Evolutionary conservation across 2,797 vertebrate species (phyloP), one percentile per base, ranked within the genome.

Genomic region (Geotrypetes seraphini): DNA sequence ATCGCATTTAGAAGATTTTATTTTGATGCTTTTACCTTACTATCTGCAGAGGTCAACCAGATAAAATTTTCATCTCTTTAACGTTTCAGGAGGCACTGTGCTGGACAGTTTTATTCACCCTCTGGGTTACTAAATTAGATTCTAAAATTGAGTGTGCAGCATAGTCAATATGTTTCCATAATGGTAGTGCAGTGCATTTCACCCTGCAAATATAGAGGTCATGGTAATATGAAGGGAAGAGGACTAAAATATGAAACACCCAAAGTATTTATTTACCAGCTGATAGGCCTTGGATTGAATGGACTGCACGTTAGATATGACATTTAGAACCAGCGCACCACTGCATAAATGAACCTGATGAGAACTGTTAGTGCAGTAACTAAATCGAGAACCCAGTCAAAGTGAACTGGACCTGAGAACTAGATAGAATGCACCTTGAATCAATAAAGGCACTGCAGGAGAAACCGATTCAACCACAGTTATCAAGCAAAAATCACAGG

Each of bases 81-180:
- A 39, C 53, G 17, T 31, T 25, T 36, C 47, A 26, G 52, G 36
- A 64, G 33, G 51, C 28, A 47, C 50, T 28, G 36, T 29, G 22
- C 75, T 37, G 63, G 75, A 72, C 60, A 47, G 63, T 68, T 71
- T 72, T 71, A 64, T 77, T 84, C 76, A 57, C 66, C 60, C 71
- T 60, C 53, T 36, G 69, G 62, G 60, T 66, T 46, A 72, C 63
- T 63, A 65, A 76, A 84, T 83, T 78, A 85, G 81, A 63, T 56
- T 68, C 61, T 43, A 59, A 80, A 76, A 86, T 83, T 75, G 79
- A 82, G 61, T 53, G 56, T 49, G 52, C 38, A 44, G 24, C 7
- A 15, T 19, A 26, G 39, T 44, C 19, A 25, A 33, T 8, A 40
- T 12, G 58, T 43, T 39, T 12, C 48, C 42, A 22, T 66, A 43